phyloP scores from a whole-genome alignment of 1,140 invertebrate genomes.

The Drosophila setifemur region DNA sequence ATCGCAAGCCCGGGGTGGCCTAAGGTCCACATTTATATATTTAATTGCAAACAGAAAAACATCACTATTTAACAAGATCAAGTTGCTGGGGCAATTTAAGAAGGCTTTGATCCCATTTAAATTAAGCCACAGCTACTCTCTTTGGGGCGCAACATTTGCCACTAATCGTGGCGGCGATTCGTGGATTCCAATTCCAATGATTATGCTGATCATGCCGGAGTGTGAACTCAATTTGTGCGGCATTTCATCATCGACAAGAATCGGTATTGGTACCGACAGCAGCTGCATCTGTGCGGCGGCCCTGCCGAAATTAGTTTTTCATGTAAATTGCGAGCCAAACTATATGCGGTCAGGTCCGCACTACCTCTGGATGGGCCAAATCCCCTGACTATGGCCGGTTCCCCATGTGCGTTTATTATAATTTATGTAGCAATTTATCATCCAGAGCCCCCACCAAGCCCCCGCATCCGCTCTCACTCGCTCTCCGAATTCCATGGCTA shows the following conservation, averaged over 20 bases:
- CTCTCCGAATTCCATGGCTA: slow-evolving; percentile 36
- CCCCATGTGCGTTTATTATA: slow-evolving; percentile 68
- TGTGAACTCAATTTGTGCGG: slow-evolving; percentile 71
- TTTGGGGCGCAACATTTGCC: slow-evolving; percentile 35
- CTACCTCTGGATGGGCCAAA: slow-evolving; percentile 4
- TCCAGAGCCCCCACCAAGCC: slow-evolving; percentile 11
- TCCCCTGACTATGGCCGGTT: slow-evolving; percentile 28
- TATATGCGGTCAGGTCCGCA: slow-evolving; percentile 23
- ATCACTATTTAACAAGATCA: not conserved
- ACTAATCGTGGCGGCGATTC: slow-evolving; percentile 59
- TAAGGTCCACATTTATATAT: slow-evolving; percentile 20
- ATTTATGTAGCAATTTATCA: slow-evolving; percentile 80
- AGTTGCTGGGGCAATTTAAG: not conserved
- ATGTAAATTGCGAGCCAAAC: slow-evolving; percentile 73
- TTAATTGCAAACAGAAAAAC: slow-evolving; percentile 50
- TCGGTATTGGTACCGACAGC: slow-evolving; percentile 24
- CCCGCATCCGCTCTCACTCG: not conserved
- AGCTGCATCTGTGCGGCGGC: slow-evolving; percentile 28
- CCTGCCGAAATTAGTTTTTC: slow-evolving; percentile 69
- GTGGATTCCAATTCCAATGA: slow-evolving; percentile 75
- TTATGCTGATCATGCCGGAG: slow-evolving; percentile 66
- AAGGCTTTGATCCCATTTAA: slow-evolving; percentile 46
- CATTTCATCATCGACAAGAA: slow-evolving; percentile 34
- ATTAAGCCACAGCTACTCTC: slow-evolving; percentile 56
- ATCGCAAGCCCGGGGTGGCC: not conserved